A percentile compares a stretch with the other conserved stretches of the same genome.
These are phyloP conservation scores for Melanotaenia duboulayi DNA, from an alignment of 2,113 vertebrate species.

Conservation along the genomic window DNA sequence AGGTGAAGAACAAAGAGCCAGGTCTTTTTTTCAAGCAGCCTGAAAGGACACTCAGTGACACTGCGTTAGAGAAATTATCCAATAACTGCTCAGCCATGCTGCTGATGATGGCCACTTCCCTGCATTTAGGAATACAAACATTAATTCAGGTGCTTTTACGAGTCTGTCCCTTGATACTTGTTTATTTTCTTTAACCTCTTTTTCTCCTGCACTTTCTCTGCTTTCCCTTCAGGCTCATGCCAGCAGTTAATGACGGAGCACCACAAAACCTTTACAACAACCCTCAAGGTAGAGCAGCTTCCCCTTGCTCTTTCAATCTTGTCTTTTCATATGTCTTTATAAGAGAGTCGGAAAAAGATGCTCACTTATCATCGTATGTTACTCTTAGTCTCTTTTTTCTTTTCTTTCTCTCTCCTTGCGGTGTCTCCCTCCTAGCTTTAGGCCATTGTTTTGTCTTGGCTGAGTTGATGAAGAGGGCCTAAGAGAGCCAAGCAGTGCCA, in stretches of 20 bases:
- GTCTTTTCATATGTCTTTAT: constrained; percentile 47
- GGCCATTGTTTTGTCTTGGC: constrained; percentile 63
- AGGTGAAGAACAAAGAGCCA: constrained; percentile 38
- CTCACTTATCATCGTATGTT: constrained; percentile 23
- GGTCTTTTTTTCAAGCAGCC: constrained; percentile 24
- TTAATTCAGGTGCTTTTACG: constrained; percentile 26
- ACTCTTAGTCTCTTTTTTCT: constrained; percentile 5
- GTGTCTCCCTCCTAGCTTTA: constrained; percentile 50
- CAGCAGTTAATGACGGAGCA: constrained; percentile 49
- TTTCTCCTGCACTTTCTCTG: constrained; percentile 4
- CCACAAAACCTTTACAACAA: constrained; percentile 50
- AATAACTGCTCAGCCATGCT: constrained; percentile 40
- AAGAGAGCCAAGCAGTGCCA: constrained; percentile 49
- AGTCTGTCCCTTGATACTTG: constrained; percentile 11
- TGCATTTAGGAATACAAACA: constrained; percentile 37
- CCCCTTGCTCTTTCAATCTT: constrained; percentile 48
- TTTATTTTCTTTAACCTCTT: constrained; percentile 32
- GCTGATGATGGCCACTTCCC: constrained; percentile 31
- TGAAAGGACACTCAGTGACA: constrained; percentile 30
- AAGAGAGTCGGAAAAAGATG: constrained; percentile 35
- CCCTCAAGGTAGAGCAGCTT: constrained; percentile 39
- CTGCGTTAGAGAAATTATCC: constrained; percentile 32
- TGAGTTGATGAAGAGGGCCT: constrained; percentile 45
- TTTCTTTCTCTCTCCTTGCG: constrained; percentile 22
- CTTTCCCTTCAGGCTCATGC: constrained; percentile 50